phyloP scores from a whole-genome alignment of 2,888 invertebrate species.

The Caenorhabditis plicata region DNA sequence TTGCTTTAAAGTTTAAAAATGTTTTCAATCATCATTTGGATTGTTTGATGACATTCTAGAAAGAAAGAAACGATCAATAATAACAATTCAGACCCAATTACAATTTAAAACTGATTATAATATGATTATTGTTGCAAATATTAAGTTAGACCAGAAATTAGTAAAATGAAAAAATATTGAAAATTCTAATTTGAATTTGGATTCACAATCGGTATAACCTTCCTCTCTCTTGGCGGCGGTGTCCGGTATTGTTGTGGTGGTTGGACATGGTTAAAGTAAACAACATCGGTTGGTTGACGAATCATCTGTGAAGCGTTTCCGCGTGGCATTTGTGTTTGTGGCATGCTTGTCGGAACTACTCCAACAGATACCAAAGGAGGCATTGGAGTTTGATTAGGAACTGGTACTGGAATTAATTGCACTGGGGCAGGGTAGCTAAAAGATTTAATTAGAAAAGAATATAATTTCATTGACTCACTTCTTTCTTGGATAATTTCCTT shows the following conservation, averaged over 20 bases:
- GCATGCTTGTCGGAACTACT: slow-evolving; percentile 6
- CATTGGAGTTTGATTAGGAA: slow-evolving; percentile 2
- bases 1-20: too few species aligned
- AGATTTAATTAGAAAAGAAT: too few species aligned
- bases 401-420: neutral
- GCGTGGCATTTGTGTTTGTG: slow-evolving; percentile 29
- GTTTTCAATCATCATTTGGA: too few species aligned
- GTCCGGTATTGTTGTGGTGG: slow-evolving; percentile 21
- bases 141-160: too few species aligned
- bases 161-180: too few species aligned
- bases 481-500: slow-evolving; percentile 18
- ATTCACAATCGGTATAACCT: slow-evolving; percentile 28
- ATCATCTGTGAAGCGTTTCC: slow-evolving; percentile 20
- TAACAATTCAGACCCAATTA: too few species aligned
- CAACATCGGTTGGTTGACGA: slow-evolving; percentile 32
- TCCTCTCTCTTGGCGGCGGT: slow-evolving; percentile 15
- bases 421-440: too few species aligned
- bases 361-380: slow-evolving; percentile 12
- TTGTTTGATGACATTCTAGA: too few species aligned
- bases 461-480: too few species aligned
- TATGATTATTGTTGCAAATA: too few species aligned
- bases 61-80: too few species aligned
- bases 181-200: slow-evolving; percentile 11
- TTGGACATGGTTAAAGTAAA: slow-evolving; percentile 30
- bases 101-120: too few species aligned